Evolutionary conservation across 2,797 vertebrate genomes (phyloP).

Genomic region (Periparus ater): DNA sequence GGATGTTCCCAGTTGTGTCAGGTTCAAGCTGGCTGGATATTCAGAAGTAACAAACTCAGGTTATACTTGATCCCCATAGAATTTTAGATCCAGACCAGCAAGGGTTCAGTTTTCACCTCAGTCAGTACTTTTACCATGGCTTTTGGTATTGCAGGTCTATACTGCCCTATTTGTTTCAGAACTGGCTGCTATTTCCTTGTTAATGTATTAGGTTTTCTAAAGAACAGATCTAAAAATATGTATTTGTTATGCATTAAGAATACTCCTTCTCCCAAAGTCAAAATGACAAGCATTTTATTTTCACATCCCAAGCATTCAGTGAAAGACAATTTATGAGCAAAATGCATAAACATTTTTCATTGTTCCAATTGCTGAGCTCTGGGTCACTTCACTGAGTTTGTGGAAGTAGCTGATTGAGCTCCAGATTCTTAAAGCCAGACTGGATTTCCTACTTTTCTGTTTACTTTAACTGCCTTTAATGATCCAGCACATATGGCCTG

Average conservation of each 20-base stretch:
- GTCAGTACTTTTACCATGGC: background rate
- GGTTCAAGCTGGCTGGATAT: background rate
- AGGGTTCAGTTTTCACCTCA: background rate
- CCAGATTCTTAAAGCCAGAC: background rate
- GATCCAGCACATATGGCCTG: background rate
- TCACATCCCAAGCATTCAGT: background rate
- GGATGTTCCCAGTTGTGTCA: background rate
- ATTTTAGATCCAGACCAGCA: background rate
- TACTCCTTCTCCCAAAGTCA: background rate
- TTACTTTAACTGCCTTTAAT: constrained; percentile 8
- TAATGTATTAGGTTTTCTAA: background rate
- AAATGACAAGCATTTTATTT: background rate
- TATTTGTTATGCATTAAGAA: background rate
- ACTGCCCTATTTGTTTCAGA: background rate
- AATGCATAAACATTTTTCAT: background rate
- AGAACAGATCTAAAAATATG: background rate
- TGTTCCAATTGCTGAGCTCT: background rate
- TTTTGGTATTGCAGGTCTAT: background rate
- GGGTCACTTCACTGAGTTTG: background rate
- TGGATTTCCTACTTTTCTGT: constrained; percentile 26
- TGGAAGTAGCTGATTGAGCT: background rate
- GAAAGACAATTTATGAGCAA: background rate
- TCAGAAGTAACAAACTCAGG: background rate
- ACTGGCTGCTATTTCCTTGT: background rate
- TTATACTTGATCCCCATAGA: background rate